Evolutionary conservation across 2,113 vertebrate genomes (phyloP), one percentile per base, ranked within the genome.

Genomic region (Stomatorhinus ivindoensis): DNA sequence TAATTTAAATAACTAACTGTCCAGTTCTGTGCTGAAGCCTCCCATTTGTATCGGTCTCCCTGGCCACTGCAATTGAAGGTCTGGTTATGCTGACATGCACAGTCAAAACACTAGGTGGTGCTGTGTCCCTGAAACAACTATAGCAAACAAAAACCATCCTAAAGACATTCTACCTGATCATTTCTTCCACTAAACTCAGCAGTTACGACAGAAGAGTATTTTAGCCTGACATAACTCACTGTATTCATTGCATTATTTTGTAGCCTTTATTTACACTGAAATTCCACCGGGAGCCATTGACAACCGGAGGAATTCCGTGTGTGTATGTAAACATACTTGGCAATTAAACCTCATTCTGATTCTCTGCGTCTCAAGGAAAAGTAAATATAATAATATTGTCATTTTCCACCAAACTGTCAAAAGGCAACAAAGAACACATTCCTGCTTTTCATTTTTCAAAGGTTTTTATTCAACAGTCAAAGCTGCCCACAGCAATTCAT

Each of bases 391-490:
- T 19, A 42, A 80, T 80, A 31, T 15, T 31, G 61, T 69, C 61
- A 69, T 80, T 8, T 42, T 80, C 35, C 73, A 80, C 13, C 73
- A 80, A 76, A 76, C 69, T 35, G 31, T 39, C 13, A 73, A 13
- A 76, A 76, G 27, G 27, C 31, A 7, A 1, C 69, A 76, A 76
- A 83, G 80, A 19, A 48, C 17, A n/a, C 24, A n/a, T 19, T n/a
- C 7, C 35, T 47, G 44, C 73, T 80, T 80, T 42, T 84, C 42
- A 84, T 44, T 47, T 84, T 84, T 47, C 39, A n/a, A 84, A 84
- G 82, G 21, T 84, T 84, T 84, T 84, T 84, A 84, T 84, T 84
- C 8, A 84, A n/a, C 82, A 84, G 21, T 24, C 82, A 84, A 46
- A 47, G 17, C 19, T 84, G 44, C 46, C 46, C 82, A 84, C 80